These are phyloP conservation scores for Lasiommata megera DNA, from an alignment of 2,888 invertebrate genomes.

Conservation along the genomic window DNA sequence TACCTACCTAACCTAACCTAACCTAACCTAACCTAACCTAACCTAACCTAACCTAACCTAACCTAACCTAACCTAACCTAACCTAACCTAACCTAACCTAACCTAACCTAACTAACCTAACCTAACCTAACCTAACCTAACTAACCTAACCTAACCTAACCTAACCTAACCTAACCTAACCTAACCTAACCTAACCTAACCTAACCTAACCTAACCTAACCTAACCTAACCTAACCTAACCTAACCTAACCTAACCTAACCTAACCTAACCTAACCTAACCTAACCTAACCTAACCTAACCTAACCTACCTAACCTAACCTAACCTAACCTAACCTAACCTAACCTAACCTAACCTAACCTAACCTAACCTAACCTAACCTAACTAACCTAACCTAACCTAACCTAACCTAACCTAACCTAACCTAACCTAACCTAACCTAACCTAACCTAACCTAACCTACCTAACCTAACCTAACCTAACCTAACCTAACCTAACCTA, in stretches of 20 bases:
- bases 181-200: constrained; percentile 12
- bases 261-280: constrained; percentile 11
- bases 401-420: constrained; percentile 24
- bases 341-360: constrained; percentile 18
- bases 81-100: constrained; percentile 12
- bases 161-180: constrained; percentile 12
- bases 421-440: constrained; percentile 27
- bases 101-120: constrained; percentile 12
- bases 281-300: too few relatives aligned
- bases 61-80: constrained; percentile 6
- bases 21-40: too few relatives aligned
- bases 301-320: too few relatives aligned
- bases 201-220: constrained; percentile 12
- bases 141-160: constrained; percentile 12
- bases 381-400: too few relatives aligned
- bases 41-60: too few relatives aligned
- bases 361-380: too few relatives aligned
- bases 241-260: constrained; percentile 7
- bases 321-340: constrained; percentile 24
- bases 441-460: constrained; percentile 26
- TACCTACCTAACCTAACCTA: too few relatives aligned
- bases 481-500: too few relatives aligned
- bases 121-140: constrained; percentile 12
- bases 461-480: too few relatives aligned
- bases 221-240: constrained; percentile 10